phyloP scores from a whole-genome alignment of 2,888 invertebrate genomes.

The Agonopterix heracliana region DNA sequence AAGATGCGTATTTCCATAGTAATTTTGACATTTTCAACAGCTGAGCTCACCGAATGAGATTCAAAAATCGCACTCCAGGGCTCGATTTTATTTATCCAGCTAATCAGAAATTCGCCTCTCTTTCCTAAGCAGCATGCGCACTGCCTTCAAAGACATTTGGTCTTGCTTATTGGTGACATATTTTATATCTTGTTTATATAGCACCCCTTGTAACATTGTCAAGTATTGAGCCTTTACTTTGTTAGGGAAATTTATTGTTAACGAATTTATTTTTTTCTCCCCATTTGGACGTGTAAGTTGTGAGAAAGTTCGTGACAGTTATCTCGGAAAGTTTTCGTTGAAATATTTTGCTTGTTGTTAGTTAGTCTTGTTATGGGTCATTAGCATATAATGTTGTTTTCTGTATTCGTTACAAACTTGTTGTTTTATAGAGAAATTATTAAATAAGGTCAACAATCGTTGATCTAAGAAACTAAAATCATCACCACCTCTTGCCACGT shows the following conservation, averaged over 20 bases:
- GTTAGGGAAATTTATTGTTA: conserved; percentile 31
- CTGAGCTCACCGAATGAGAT: no score
- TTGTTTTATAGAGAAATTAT: no score
- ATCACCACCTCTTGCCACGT: no score
- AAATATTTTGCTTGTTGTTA: background rate
- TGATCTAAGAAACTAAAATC: no score
- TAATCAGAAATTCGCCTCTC: background rate
- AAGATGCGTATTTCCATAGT: no score
- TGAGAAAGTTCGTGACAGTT: conserved; percentile 6
- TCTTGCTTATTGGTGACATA: conserved; percentile 51
- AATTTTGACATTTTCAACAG: no score
- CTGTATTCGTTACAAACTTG: no score
- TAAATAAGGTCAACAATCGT: no score
- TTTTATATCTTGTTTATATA: conserved; percentile 53
- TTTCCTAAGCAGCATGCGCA: conserved; percentile 8
- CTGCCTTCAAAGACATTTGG: conserved; percentile 30
- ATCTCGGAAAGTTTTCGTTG: conserved; percentile 5
- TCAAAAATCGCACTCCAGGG: no score
- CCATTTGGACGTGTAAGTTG: background rate
- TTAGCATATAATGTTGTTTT: no score
- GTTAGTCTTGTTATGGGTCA: no score
- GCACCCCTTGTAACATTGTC: conserved; percentile 35
- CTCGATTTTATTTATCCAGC: no score
- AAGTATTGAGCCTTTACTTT: conserved; percentile 29
- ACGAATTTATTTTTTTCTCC: conserved; percentile 2